Evolutionary conservation across 2,888 invertebrate genomes (phyloP).

Genomic region (Serripes groenlandicus): DNA sequence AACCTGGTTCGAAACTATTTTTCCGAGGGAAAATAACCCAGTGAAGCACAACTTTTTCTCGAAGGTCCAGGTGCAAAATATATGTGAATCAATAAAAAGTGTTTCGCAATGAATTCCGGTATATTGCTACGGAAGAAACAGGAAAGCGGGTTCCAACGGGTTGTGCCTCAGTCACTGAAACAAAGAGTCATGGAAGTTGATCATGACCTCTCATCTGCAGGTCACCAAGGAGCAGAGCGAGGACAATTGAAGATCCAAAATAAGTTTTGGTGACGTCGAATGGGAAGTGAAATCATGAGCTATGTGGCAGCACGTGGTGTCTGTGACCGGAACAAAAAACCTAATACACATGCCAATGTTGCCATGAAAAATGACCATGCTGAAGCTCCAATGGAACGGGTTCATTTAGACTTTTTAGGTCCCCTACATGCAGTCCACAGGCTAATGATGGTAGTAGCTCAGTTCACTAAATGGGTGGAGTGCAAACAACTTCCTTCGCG

Average conservation of each 20-base stretch:
- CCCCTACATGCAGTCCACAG: no score
- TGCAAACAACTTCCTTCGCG: no score
- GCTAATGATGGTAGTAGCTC: no score
- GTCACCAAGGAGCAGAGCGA: slow-evolving; percentile 4
- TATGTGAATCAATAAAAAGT: not conserved
- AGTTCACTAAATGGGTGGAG: no score
- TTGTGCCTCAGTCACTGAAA: not conserved
- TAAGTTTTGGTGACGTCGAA: not conserved
- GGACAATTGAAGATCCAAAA: not conserved
- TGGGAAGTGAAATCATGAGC: not conserved
- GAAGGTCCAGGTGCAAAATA: not conserved
- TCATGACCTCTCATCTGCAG: slow-evolving; percentile 6
- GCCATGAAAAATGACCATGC: not conserved
- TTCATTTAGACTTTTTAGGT: no score
- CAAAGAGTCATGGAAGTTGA: not conserved
- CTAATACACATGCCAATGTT: not conserved
- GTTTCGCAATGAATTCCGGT: not conserved
- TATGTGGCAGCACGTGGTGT: not conserved
- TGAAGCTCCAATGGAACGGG: slow-evolving; percentile 8
- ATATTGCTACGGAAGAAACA: not conserved
- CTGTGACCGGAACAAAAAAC: slow-evolving; percentile 7
- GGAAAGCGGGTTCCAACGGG: not conserved
- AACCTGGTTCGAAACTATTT: not conserved
- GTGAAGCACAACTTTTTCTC: not conserved
- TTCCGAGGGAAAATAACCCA: not conserved